phyloP scores from a whole-genome alignment of 2,113 vertebrate species.

The Callospermophilus lateralis region DNA sequence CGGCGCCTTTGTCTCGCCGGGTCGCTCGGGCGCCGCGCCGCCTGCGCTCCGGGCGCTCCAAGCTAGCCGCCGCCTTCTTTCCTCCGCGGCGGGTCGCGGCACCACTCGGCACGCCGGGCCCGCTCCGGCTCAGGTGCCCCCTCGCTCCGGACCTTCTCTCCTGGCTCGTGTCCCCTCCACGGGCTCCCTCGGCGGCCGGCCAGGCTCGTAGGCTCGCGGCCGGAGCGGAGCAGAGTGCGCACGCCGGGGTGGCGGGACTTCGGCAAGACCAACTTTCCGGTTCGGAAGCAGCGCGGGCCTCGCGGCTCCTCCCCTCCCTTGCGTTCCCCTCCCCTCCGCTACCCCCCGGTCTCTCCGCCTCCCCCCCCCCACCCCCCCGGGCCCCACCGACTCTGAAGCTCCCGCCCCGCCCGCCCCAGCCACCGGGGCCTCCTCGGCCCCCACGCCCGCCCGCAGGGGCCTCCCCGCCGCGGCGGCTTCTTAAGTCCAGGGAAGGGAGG shows the following conservation, averaged over 20 bases:
- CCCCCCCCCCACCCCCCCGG: conserved; percentile 53
- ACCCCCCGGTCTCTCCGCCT: conserved; percentile 64
- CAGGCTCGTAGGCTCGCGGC: conserved; percentile 60
- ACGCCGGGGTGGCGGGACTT: conserved; percentile 82
- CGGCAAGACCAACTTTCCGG: conserved; percentile 89
- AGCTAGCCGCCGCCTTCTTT: not conserved
- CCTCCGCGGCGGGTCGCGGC: not conserved
- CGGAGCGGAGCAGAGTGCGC: conserved; percentile 71
- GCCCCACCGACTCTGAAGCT: conserved; percentile 9
- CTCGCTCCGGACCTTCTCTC: conserved; percentile 48
- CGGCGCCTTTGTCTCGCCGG: conserved; percentile 77
- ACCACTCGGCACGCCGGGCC: conserved; percentile 78
- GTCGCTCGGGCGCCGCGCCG: conserved; percentile 81
- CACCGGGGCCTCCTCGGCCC: conserved; percentile 41
- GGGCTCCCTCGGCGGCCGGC: conserved; percentile 9
- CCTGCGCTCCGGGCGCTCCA: conserved; percentile 39
- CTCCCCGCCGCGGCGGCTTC: conserved; percentile 8
- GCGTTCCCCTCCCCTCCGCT: conserved; percentile 81
- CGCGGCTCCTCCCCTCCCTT: conserved; percentile 84
- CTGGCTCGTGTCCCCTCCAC: not conserved
- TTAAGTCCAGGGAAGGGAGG: conserved; percentile 56
- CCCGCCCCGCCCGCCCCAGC: conserved; percentile 63
- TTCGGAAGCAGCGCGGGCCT: conserved; percentile 87
- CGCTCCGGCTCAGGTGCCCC: conserved; percentile 52
- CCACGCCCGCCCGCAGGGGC: conserved; percentile 60